These are phyloP conservation scores for Latrodectus elegans DNA, from an alignment of 2,888 invertebrate species.

Conservation along the genomic window DNA sequence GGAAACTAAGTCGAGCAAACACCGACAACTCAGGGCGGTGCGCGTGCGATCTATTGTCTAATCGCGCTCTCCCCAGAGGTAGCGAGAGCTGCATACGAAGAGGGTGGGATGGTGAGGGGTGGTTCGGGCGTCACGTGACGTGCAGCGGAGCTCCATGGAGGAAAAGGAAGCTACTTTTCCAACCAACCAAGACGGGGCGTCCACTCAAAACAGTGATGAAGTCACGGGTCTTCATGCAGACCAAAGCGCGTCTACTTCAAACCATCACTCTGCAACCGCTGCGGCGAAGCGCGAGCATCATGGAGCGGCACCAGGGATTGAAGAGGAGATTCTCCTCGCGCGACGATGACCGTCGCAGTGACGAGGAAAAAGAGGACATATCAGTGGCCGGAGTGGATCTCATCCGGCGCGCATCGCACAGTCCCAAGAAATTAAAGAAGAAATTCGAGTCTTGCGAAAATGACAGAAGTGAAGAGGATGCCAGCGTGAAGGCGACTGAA, in stretches of 20 bases:
- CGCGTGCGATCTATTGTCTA: neutral
- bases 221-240: conserved; percentile 52
- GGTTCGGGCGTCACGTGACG: conserved; percentile 28
- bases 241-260: conserved; percentile 27
- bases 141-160: conserved; percentile 15
- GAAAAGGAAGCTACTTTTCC: conserved; percentile 42
- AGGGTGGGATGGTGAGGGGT: neutral
- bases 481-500: too few relatives aligned
- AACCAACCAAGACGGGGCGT: conserved; percentile 42
- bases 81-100: conserved; percentile 3
- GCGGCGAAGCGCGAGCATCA: conserved; percentile 9
- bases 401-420: too few relatives aligned
- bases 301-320: conserved; percentile 4
- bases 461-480: neutral
- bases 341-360: neutral
- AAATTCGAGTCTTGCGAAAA: neutral
- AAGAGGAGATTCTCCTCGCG: neutral
- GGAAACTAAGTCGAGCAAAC: neutral
- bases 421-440: neutral
- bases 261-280: neutral
- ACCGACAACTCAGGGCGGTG: neutral
- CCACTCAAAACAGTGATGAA: conserved; percentile 42
- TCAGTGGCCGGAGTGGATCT: too few relatives aligned
- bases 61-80: neutral
- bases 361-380: neutral